Base-by-base conservation (phyloP, 2,797 vertebrate genomes). In the Pteropus rufus region DNA sequence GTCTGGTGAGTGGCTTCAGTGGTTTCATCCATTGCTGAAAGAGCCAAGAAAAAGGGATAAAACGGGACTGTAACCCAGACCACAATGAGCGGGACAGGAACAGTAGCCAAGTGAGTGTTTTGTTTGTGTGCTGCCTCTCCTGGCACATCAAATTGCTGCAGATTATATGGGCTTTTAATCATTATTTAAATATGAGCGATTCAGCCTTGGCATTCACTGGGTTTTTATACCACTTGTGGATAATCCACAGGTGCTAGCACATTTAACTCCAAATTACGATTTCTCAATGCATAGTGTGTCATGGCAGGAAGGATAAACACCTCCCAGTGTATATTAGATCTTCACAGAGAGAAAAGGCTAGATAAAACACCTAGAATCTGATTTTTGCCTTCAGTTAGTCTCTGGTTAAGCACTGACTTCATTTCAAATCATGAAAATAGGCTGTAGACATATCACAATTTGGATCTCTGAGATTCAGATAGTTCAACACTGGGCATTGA, bases 1-100 rank as follows among this genome's bases (percentile, higher is more conserved):
- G 44, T 93, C 96, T 87, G 79, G 76, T 75, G 62, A 94, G 95
- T 96, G 90, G 94, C 87, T 96, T 98, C 64, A 5, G 73, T 34
- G 92, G 97, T 97, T 97, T 97, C 75, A 79, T 88, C 86, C 91
- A 26, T 49, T 94, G 54, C 67, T 95, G 31, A 65, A 85, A 88
- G 64, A 95, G 92, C 77, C 87, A 96, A 83, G 58, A 75, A 34
- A 89, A 93, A 91, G 41, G 93, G 77, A 82, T 96, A 94, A 92
- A 93, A 96, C 15, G 34, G 67, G 60, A 79, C 52, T 62, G 11
- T 83, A 84, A 46, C 89, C 79, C 65, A 41, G 12, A 91, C 91
- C 93, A 69, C 94, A 95, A 60, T 26, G 65, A 96, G 69, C 18
- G 18, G 44, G 80, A 79, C 23, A 2, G 19, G 34, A 95, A 65